These are phyloP conservation scores for Silurus asotus DNA, from an alignment of 2,113 vertebrate species.

Conservation along the genomic window DNA sequence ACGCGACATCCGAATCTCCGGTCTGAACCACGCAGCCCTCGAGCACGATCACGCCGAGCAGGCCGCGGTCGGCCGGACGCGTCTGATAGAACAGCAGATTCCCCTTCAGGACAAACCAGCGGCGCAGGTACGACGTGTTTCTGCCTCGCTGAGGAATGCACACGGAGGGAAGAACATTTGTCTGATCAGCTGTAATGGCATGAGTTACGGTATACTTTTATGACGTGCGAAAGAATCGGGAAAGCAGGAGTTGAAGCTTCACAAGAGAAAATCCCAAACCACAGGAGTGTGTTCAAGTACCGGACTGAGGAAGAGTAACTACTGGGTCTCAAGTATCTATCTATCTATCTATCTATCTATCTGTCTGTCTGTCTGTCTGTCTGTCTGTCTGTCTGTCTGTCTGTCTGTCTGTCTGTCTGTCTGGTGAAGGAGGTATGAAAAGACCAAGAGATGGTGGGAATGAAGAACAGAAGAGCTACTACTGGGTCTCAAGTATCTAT, in stretches of 20 bases:
- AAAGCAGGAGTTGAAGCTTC: not conserved
- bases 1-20: conserved; percentile 61
- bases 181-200: not conserved
- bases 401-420: too few relatives aligned
- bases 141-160: conserved; percentile 58
- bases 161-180: not conserved
- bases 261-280: too few relatives aligned
- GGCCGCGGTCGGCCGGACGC: conserved; percentile 66
- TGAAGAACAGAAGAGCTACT: too few relatives aligned
- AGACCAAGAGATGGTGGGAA: too few relatives aligned
- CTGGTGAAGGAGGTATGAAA: too few relatives aligned
- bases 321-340: too few relatives aligned
- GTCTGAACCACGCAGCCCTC: conserved; percentile 75
- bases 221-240: not conserved
- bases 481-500: too few relatives aligned
- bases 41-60: conserved; percentile 76
- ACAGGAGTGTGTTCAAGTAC: too few relatives aligned
- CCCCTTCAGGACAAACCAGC: conserved; percentile 77
- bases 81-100: conserved; percentile 82
- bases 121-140: conserved; percentile 70
- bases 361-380: too few relatives aligned
- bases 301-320: too few relatives aligned
- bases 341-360: too few relatives aligned
- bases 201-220: not conserved
- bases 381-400: too few relatives aligned